Conservation (phyloP, 2,797 vertebrate species). For the Malurus leucopterus region DNA sequence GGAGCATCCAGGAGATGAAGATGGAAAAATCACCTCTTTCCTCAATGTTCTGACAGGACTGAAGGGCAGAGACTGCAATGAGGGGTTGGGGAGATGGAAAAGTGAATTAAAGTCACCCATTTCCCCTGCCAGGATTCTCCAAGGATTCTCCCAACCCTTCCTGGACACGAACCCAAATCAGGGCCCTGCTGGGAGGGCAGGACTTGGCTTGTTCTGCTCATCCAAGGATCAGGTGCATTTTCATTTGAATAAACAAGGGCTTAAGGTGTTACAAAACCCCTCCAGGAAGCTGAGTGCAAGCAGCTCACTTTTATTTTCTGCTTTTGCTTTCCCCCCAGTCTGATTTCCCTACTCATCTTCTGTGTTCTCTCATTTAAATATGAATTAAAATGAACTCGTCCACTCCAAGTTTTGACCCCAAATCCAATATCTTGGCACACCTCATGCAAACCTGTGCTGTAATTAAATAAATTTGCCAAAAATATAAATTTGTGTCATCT, state of each 20-base stretch:
- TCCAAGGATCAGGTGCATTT: not conserved
- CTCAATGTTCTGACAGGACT: not conserved
- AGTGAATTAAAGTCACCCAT: not conserved
- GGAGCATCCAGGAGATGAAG: not conserved
- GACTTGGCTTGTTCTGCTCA: not conserved
- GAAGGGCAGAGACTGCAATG: not conserved
- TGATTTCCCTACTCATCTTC: not conserved
- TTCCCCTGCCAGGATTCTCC: not conserved
- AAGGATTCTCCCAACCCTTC: not conserved
- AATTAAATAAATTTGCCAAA: not conserved
- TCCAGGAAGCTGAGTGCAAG: not conserved
- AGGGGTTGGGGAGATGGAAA: not conserved
- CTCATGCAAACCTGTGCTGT: accelerated
- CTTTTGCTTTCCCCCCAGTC: accelerated
- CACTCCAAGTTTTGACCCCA: not conserved
- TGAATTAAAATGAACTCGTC: not conserved
- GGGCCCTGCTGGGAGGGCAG: not conserved
- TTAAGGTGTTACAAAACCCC: not conserved
- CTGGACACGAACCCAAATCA: accelerated
- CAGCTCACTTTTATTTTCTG: not conserved
- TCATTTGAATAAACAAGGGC: not conserved
- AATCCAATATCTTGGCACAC: not conserved
- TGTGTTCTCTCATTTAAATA: not conserved
- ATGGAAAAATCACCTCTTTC: not conserved
- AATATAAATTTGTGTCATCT: not conserved